Base-by-base conservation (phyloP, 2,888 invertebrate genomes). In the Xanthostigma xanthostigma region DNA sequence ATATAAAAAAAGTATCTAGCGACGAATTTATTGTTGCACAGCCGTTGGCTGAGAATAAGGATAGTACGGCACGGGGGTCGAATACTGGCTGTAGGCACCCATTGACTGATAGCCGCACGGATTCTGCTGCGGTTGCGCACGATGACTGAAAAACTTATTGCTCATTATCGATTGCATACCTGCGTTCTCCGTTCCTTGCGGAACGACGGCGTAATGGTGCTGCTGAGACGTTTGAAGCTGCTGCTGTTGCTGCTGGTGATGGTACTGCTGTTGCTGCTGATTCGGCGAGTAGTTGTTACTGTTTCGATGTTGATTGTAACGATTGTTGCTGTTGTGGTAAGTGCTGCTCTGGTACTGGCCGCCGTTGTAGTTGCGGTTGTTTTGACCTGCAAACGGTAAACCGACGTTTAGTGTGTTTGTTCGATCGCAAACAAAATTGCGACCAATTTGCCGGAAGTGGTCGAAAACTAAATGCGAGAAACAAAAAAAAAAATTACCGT, bases 131-230 rank as follows among this genome's bases (percentile, higher is more conserved):
- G 67, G 67, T n/a, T 74, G 71, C 48, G 74, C 66, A 49, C 73
- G 69, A 53, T 76, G 77, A 12, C 79, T 77, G 71, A 83, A 84
- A 72, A 79, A 84, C 64, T 84, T 84, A 64, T 79, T 82, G 61
- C 79, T 79, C 68, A 74, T 69, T 55, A 75, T 64, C 41, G 70
- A 71, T 56, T 75, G 74, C 53, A 74, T 71, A 41, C 70, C 70
- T 46, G 73, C 72, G 6, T 27, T 27, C 27, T 27, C 27, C 27
- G 27, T 6, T 6, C 27, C 27, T 48, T 67, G 67, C 1, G 64
- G 60, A 43, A 48, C 62, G 38, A 61, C 65, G 2, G 64, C 64
- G 45, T 27, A 27, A 27, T 54, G 56, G 51, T 11, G 53, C 53
- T 11, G 40, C 36, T n/a, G 36, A 66, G 2, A 64, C 60, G 41